phyloP scores from a whole-genome alignment of 1,140 invertebrate species.

The Danaus melanippus region DNA sequence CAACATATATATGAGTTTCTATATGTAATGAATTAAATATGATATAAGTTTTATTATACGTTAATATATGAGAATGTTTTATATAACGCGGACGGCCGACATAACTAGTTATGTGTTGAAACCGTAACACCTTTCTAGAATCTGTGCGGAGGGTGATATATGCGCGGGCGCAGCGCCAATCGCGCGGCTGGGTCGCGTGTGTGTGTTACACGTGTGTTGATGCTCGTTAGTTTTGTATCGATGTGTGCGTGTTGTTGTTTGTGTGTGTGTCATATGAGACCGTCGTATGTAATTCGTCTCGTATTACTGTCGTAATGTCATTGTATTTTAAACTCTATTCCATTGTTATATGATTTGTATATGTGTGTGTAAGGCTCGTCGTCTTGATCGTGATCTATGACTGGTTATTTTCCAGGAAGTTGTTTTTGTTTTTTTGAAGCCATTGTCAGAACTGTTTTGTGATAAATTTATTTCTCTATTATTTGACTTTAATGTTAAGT shows the following conservation, averaged over 20 bases:
- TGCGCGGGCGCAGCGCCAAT: constrained; percentile 48
- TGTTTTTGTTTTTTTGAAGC: constrained; percentile 24
- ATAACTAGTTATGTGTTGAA: constrained; percentile 38
- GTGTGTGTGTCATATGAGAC: constrained; percentile 36
- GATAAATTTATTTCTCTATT: too few species aligned
- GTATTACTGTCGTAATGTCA: constrained; percentile 20
- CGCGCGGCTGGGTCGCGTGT: constrained; percentile 17
- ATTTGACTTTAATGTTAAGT: neutral
- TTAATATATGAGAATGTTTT: constrained; percentile 17
- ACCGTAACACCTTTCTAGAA: constrained; percentile 60
- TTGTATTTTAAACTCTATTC: constrained; percentile 27
- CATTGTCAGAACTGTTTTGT: constrained; percentile 11
- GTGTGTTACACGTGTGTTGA: constrained; percentile 24
- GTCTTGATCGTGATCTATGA: constrained; percentile 23
- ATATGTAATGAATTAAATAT: too few species aligned
- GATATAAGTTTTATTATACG: too few species aligned
- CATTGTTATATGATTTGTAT: constrained; percentile 11
- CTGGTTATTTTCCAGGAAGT: constrained; percentile 27
- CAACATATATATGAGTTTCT: too few species aligned
- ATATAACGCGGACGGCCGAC: constrained; percentile 29
- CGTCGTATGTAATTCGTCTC: constrained; percentile 37
- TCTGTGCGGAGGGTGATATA: constrained; percentile 55
- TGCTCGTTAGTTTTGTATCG: constrained; percentile 14
- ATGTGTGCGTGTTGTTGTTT: constrained; percentile 16
- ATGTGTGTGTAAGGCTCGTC: constrained; percentile 12